phyloP scores from a whole-genome alignment of 2,113 vertebrate genomes.

The Eolophus roseicapilla region DNA sequence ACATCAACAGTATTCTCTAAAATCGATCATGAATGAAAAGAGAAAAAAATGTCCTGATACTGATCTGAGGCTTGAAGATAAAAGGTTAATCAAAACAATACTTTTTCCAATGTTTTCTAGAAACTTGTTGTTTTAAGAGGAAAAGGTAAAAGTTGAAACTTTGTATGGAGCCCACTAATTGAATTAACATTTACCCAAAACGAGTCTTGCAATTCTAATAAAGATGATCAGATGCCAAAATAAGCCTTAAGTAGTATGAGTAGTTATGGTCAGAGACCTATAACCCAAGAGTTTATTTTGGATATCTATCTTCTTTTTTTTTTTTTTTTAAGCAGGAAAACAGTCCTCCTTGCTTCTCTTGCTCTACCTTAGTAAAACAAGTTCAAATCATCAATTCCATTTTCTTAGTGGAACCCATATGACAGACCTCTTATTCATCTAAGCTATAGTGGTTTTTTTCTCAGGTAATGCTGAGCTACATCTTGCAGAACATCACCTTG shows the following conservation, averaged over 20 bases:
- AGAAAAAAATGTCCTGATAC: conserved; percentile 51
- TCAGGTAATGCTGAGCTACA: neutral
- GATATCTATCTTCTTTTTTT: neutral
- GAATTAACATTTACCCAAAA: conserved; percentile 63
- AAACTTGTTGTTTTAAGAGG: conserved; percentile 63
- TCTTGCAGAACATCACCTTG: neutral
- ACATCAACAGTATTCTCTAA: conserved; percentile 63
- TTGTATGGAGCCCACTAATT: conserved; percentile 51
- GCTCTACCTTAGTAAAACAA: neutral
- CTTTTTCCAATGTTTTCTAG: conserved; percentile 59
- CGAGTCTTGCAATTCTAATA: neutral
- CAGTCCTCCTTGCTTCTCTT: neutral
- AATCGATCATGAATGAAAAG: conserved; percentile 49
- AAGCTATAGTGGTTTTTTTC: neutral
- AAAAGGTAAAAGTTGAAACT: conserved; percentile 74
- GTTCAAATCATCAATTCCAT: neutral
- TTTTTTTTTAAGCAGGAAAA: neutral
- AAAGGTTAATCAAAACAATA: conserved; percentile 75
- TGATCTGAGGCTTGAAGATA: conserved; percentile 71
- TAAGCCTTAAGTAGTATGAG: conserved; percentile 7
- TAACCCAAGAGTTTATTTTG: neutral
- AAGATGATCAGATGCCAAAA: conserved; percentile 42
- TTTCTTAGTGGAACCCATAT: neutral
- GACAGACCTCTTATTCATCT: neutral
- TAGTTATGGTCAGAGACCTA: neutral